Evolutionary conservation across 2,888 invertebrate genomes (phyloP).

Genomic region (Drosophila quinaria): DNA sequence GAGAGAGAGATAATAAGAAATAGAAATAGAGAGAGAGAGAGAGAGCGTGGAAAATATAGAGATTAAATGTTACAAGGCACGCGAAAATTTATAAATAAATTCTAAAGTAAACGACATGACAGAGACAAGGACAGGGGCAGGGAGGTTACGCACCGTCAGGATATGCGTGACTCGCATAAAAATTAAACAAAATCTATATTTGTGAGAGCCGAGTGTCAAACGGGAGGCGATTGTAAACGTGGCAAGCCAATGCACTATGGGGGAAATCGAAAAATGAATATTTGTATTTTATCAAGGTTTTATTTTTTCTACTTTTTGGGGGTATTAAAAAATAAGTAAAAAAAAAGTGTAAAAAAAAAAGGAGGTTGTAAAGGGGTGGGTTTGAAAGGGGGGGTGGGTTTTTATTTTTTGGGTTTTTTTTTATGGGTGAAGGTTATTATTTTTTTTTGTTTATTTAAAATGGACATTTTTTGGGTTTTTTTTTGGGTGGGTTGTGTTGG

Average conservation of each 20-base stretch:
- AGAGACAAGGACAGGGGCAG: neutral
- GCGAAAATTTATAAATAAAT: slow-evolving; percentile 65
- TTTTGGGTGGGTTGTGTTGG: no score
- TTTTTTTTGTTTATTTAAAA: no score
- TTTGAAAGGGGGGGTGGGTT: no score
- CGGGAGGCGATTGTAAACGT: slow-evolving; percentile 61
- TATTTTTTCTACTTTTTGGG: no score
- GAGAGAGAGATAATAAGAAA: neutral
- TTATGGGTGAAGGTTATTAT: no score
- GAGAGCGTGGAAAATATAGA: slow-evolving; percentile 2
- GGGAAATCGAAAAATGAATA: no score
- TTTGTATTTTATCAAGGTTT: no score
- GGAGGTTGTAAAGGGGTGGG: no score
- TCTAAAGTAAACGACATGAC: slow-evolving; percentile 56
- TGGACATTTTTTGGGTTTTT: no score
- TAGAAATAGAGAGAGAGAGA: slow-evolving; percentile 1
- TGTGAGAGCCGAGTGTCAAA: slow-evolving; percentile 68
- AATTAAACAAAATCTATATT: slow-evolving; percentile 68
- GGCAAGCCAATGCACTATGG: slow-evolving; percentile 38
- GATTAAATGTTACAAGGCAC: slow-evolving; percentile 48
- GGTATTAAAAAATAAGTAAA: no score
- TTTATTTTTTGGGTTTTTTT: no score
- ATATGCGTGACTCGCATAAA: slow-evolving; percentile 80
- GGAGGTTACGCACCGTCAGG: slow-evolving; percentile 57
- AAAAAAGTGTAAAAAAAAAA: no score